These are phyloP conservation scores for Belgica antarctica DNA, from an alignment of 2,888 invertebrate species.

Conservation along the genomic window DNA sequence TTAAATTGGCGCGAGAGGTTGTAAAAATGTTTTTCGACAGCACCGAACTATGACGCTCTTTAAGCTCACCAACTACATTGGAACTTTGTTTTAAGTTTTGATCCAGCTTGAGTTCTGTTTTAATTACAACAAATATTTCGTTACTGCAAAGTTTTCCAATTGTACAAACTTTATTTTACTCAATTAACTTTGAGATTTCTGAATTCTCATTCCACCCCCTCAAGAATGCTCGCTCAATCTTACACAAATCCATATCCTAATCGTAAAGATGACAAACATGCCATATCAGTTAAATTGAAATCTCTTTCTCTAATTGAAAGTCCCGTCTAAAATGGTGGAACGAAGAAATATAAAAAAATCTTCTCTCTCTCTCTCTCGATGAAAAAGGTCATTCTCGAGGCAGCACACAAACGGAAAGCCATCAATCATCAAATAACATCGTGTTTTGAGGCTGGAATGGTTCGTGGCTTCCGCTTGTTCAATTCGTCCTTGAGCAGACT, in stretches of 20 bases:
- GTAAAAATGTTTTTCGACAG: conserved; percentile 11
- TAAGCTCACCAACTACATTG: neutral
- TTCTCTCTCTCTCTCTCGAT: neutral
- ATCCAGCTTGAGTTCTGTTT: too few relatives aligned
- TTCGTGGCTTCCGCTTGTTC: conserved; percentile 2
- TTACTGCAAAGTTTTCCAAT: too few relatives aligned
- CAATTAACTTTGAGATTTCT: too few relatives aligned
- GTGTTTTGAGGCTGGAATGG: conserved; percentile 38
- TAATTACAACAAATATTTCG: too few relatives aligned
- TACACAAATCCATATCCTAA: conserved; percentile 15
- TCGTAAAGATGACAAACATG: neutral
- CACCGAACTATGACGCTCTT: too few relatives aligned
- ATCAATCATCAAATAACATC: conserved; percentile 37
- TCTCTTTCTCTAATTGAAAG: conserved; percentile 24
- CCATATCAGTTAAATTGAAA: conserved; percentile 39
- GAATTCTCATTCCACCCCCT: neutral
- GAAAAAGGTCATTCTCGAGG: neutral
- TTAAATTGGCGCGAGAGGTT: conserved; percentile 51
- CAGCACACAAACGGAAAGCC: conserved; percentile 13
- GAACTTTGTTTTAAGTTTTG: neutral
- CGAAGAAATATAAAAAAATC: too few relatives aligned
- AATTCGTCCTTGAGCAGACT: neutral
- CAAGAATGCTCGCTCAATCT: neutral
- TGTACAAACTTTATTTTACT: too few relatives aligned
- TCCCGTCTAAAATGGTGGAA: too few relatives aligned